Base-by-base conservation (phyloP, 2,113 vertebrate genomes). In the Lagopus muta region DNA sequence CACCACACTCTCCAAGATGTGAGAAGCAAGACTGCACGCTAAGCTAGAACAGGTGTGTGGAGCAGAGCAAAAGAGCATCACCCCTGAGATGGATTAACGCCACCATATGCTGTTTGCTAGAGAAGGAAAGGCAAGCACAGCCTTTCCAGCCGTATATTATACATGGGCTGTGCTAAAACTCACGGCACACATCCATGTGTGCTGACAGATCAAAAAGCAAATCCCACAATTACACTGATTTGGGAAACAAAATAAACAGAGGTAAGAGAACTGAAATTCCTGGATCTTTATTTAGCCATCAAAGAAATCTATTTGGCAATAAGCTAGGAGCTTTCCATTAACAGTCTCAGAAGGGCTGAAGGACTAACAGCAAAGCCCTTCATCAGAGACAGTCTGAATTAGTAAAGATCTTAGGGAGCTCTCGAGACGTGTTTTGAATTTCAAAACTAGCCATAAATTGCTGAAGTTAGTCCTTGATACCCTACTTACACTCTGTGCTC, bases 221-320 rank as follows among this genome's bases (percentile, higher is more conserved):
- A 64, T 71, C 24, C 50, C 70, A 55, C 65, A 25, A 48, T 42
- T 80, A 78, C 54, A 90, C 70, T 90, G 76, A 71, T 43, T 65
- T 58, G 38, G 60, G 57, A 95, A 93, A 93, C 45, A 36, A 86
- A 89, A 83, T 77, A 93, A 91, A 55, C 21, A 67, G 27, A 61
- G 19, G 20, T 27, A 67, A 40, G 58, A 82, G 73, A 93, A 81
- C 60, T 69, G 34, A 86, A 90, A 83, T 25, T 88, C 76, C 42
- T 67, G 42, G 38, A 11, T 91, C 15, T 90, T 93, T 91, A 80
- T 90, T 88, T 86, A 94, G 79, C 42, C 72, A 81, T 92, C 79
- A 96, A 91, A 96, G 61, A 77, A 86, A 91, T 77, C 73, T 93
- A 42, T 91, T 94, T 71, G 60, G 61, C 69, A 80, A 57, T 71